These are phyloP conservation scores for Penaeus vannamei DNA, from an alignment of 1,140 invertebrate genomes.

Conservation along the genomic window DNA sequence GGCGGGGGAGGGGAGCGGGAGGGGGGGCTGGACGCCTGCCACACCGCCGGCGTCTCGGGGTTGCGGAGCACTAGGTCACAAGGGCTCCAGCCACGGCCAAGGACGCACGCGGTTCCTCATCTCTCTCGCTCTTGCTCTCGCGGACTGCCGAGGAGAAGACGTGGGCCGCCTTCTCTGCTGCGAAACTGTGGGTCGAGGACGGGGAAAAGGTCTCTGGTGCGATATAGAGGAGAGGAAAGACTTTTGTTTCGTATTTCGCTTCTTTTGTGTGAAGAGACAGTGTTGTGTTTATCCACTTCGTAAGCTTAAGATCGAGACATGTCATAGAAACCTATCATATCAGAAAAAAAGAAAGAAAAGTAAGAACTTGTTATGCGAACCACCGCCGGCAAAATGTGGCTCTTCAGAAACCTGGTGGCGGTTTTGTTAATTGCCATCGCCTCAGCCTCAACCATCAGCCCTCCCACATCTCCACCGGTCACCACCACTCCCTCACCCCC, in stretches of 20 bases:
- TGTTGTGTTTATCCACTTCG: no score
- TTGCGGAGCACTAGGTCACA: conserved; percentile 47
- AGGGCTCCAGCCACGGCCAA: conserved; percentile 41
- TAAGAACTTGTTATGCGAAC: no score
- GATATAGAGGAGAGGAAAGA: neutral
- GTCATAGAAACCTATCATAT: no score
- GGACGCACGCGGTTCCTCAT: conserved; percentile 32
- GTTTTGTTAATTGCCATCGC: neutral
- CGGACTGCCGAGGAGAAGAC: neutral
- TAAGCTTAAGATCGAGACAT: no score
- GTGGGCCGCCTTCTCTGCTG: neutral
- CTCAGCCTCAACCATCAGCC: neutral
- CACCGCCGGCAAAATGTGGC: no score
- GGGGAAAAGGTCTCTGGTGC: neutral
- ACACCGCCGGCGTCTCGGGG: neutral
- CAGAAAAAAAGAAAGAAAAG: no score
- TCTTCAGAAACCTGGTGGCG: no score
- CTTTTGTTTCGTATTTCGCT: neutral
- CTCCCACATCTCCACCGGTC: neutral
- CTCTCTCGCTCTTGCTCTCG: neutral
- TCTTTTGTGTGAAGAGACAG: neutral
- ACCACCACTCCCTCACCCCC: neutral
- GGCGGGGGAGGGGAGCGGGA: neutral
- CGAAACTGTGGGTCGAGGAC: neutral
- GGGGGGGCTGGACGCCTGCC: conserved; percentile 37